Evolutionary conservation across 2,113 vertebrate genomes (phyloP).

Genomic region (Myotis davidii): DNA sequence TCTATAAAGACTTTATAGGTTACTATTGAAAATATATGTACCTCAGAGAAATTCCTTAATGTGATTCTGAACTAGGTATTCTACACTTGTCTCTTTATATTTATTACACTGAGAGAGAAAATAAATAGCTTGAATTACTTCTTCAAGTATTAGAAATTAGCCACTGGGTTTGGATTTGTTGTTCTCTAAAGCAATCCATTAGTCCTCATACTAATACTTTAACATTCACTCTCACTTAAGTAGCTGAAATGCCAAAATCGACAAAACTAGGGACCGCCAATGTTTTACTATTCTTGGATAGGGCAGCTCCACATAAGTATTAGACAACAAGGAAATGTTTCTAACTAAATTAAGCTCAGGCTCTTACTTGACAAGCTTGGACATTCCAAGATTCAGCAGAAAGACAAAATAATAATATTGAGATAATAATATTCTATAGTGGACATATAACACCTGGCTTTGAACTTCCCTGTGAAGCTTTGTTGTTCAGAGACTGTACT

Average conservation of each 20-base stretch:
- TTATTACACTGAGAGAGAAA: too few relatives aligned
- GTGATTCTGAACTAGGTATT: too few relatives aligned
- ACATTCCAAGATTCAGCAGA: background rate
- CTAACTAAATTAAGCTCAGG: background rate
- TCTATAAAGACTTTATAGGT: too few relatives aligned
- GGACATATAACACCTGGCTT: background rate
- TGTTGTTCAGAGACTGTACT: background rate
- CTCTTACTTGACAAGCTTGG: background rate
- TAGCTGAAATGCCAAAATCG: background rate
- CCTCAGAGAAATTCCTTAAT: too few relatives aligned
- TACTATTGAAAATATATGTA: too few relatives aligned
- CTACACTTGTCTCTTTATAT: too few relatives aligned
- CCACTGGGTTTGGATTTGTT: too few relatives aligned
- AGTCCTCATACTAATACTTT: too few relatives aligned
- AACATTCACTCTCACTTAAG: background rate
- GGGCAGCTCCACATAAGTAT: background rate
- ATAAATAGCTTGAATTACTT: too few relatives aligned
- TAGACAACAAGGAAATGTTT: background rate
- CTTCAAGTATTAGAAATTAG: too few relatives aligned
- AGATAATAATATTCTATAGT: background rate
- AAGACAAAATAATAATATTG: background rate
- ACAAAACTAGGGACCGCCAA: background rate
- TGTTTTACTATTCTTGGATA: background rate
- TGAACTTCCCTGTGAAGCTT: background rate
- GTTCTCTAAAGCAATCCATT: too few relatives aligned